Evolutionary conservation across 2,797 vertebrate genomes (phyloP).

Genomic region (Myripristis murdjan): DNA sequence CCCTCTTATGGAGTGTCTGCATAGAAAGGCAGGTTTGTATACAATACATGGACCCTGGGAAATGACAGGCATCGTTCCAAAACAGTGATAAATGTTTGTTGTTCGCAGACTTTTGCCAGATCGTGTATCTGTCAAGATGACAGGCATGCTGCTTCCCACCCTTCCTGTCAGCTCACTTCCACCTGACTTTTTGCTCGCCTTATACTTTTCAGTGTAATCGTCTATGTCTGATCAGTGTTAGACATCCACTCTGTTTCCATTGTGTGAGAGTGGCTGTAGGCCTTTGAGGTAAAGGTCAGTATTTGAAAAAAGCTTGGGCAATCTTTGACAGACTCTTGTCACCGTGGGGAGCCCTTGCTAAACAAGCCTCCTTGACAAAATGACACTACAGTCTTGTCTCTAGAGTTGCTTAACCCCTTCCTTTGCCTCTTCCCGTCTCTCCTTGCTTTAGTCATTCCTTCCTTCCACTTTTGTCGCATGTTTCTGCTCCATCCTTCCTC

Average conservation of each 20-base stretch:
- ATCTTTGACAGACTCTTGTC: constrained; percentile 10
- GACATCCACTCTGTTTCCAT: not conserved
- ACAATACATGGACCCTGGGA: not conserved
- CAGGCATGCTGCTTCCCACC: no score
- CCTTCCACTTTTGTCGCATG: not conserved
- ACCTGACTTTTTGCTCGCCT: no score
- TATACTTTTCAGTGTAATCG: not conserved
- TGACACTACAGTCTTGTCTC: not conserved
- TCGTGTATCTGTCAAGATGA: not conserved
- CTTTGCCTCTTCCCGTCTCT: not conserved
- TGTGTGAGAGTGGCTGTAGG: not conserved
- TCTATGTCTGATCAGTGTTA: not conserved
- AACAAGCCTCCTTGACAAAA: constrained; percentile 1
- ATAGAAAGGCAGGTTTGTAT: not conserved
- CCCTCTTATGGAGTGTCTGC: not conserved
- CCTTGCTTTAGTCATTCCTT: no score
- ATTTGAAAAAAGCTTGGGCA: not conserved
- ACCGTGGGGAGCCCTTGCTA: not conserved
- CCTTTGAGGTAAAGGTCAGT: constrained; percentile 14
- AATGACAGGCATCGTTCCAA: not conserved
- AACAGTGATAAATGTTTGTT: not conserved
- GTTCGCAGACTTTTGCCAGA: not conserved
- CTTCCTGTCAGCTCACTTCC: no score
- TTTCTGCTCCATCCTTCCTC: not conserved
- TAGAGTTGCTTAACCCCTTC: not conserved